phyloP scores from a whole-genome alignment of 2,797 vertebrate species.

The Gorsachius magnificus region DNA sequence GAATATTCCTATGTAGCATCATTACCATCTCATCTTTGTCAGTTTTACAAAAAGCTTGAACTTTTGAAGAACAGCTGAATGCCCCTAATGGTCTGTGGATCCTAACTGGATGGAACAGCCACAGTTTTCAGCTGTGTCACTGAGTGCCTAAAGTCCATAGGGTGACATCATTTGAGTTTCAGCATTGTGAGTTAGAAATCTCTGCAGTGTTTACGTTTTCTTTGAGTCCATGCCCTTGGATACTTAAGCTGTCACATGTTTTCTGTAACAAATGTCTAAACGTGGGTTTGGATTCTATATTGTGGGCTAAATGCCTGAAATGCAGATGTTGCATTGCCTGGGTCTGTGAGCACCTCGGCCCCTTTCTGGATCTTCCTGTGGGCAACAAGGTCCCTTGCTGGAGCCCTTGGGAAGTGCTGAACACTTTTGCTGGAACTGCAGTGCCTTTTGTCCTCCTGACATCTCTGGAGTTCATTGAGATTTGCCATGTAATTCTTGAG shows the following conservation, averaged over 20 bases:
- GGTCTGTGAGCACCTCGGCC: neutral
- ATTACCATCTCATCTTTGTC: neutral
- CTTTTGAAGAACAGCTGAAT: neutral
- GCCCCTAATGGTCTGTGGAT: neutral
- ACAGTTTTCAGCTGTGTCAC: neutral
- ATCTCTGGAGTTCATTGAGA: neutral
- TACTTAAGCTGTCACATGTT: neutral
- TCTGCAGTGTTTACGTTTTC: neutral
- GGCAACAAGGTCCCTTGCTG: neutral
- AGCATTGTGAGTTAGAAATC: neutral
- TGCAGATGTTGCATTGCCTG: neutral
- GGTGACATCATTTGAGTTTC: neutral
- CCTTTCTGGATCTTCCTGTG: neutral
- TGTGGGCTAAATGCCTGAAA: neutral
- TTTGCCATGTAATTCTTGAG: neutral
- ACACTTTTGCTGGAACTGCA: neutral
- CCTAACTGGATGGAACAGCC: neutral
- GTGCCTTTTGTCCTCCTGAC: neutral
- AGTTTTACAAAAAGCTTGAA: neutral
- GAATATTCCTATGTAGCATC: neutral
- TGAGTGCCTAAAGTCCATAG: neutral
- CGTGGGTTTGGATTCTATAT: neutral
- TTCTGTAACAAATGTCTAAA: neutral
- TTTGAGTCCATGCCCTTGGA: neutral
- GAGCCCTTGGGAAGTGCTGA: neutral